Evolutionary conservation across 2,888 invertebrate genomes (phyloP), one percentile per base, ranked within the genome.

Genomic region (Tryphoninae sp.): DNA sequence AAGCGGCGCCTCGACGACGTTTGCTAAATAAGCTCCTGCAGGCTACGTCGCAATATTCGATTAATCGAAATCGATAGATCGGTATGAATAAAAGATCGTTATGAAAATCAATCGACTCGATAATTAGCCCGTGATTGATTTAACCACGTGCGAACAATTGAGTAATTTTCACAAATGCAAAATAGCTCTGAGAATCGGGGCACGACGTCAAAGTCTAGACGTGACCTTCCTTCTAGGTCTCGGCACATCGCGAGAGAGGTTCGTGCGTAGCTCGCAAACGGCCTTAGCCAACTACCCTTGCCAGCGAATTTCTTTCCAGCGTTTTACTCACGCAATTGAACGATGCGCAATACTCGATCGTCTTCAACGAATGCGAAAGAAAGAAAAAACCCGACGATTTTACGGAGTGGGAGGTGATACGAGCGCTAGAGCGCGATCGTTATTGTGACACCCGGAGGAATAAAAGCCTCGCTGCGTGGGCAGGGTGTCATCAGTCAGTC

Each of bases 361-460:
- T 55, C 11, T 75, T 64, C 61, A 75, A 49, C 62, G n/a, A 71
- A 55, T 64, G 78, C 45, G 16, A 22, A 40, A 16, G 45, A 59
- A 22, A 33, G 40, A 76, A 68, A 76, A 76, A 68, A 26, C 8
- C n/a, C 33, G 33, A 55, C 51, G 13, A n/a, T 8, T 13, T 11
- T 4, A 2, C 22, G 26, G 51, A 78, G 87, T 84, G 86, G 86
- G 84, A 86, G 84, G 82, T 22, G n/a, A 77, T 78, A 79, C 42
- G 58, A 59, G 73, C 80, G 81, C 74, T 82, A 78, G 80, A 76
- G 55, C 77, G 67, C 23, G 61, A 61, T 55, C 13, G 42, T 55
- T 74, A 83, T 89, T 89, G 89, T 86, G 88, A 88, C 89, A 89
- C 86, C 87, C 80, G 84, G 78, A 80, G 65, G 84, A 83, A 88